A percentile compares a stretch with the other conserved stretches of the same genome.
Evolutionary conservation across 1,140 invertebrate genomes (phyloP).

Genomic region (Drosophila lacertosa): DNA sequence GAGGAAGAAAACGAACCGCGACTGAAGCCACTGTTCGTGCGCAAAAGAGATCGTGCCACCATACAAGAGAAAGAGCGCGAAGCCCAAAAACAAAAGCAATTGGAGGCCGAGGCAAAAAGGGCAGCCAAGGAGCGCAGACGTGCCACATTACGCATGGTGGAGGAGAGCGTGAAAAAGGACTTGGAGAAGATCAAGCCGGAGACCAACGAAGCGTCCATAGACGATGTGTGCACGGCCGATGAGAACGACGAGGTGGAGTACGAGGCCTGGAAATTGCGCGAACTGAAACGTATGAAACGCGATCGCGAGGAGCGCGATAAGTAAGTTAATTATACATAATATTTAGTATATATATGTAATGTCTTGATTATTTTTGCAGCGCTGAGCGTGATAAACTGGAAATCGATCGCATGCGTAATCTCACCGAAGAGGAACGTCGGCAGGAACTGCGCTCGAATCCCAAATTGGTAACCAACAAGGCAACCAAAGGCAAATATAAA

Average conservation of each 20-base stretch:
- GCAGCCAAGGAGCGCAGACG: constrained; percentile 92
- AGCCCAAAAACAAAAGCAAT: constrained; percentile 92
- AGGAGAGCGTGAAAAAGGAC: constrained; percentile 94
- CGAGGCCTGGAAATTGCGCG: constrained; percentile 98
- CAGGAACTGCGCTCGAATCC: constrained; percentile 96
- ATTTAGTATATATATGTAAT: not conserved
- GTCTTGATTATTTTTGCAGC: constrained; percentile 78
- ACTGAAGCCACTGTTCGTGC: constrained; percentile 98
- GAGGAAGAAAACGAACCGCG: constrained; percentile 90
- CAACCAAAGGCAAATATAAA: constrained; percentile 99
- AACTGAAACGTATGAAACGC: constrained; percentile 97
- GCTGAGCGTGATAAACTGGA: constrained; percentile 94
- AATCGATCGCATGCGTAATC: constrained; percentile 94
- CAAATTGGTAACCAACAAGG: constrained; percentile 96
- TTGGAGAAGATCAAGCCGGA: constrained; percentile 85
- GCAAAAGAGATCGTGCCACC: constrained; percentile 97
- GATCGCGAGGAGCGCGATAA: constrained; percentile 97
- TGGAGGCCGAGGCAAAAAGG: constrained; percentile 91
- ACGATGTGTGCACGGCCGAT: constrained; percentile 97
- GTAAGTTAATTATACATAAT: constrained; percentile 85
- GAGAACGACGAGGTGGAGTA: constrained; percentile 99
- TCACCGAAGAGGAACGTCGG: constrained; percentile 98
- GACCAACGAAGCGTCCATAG: constrained; percentile 88
- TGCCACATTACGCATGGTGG: constrained; percentile 95
- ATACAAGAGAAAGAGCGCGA: constrained; percentile 97